Evolutionary conservation across 2,113 vertebrate species (phyloP), one percentile per base, ranked within the genome.

Genomic region (Bostrychus sinensis): DNA sequence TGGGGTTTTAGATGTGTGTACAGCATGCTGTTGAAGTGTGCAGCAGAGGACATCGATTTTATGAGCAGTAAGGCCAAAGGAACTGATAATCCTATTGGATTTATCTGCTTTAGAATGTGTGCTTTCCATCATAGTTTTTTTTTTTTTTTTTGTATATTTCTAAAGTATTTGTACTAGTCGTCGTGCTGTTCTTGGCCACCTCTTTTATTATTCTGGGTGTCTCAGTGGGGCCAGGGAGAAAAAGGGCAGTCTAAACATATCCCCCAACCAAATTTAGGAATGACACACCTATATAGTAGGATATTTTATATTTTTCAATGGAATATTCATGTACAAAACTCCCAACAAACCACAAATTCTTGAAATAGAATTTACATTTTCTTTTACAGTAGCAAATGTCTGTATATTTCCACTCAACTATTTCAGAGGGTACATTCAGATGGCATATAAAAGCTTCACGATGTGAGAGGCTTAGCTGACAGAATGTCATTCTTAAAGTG

Each of bases 121-220:
- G 80, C 60, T 85, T 89, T 89, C 62, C 79, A 76, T 64, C 66
- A 70, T 82, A 82, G 56, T 69, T 77, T 78, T 74, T 83, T 61
- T 75, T 80, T 85, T 85, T 88, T 86, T 69, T 77, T 78, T 74
- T 83, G 63, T 75, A 81, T 85, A 86, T 88, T 86, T 84, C 59
- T 88, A 78, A 69, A 85, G 70, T 77, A 83, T 83, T 82, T 84
- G 70, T 89, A 72, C 51, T 77, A 80, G 59, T 85, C 80, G 53
- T 86, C 64, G 68, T 84, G 72, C 85, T 85, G 59, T 83, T 81
- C 51, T 72, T 74, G 80, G 78, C 75, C 74, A 65, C 42, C 64
- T 71, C 72, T 78, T 50, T 81, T 75, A 83, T 74, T 88, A 73
- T 81, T 72, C 63, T 77, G 56, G 61, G 45, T 78, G 64, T 84